Evolutionary conservation across 2,797 vertebrate genomes (phyloP), one percentile per base, ranked within the genome.

Genomic region (Cryptoblepharus egeriae): DNA sequence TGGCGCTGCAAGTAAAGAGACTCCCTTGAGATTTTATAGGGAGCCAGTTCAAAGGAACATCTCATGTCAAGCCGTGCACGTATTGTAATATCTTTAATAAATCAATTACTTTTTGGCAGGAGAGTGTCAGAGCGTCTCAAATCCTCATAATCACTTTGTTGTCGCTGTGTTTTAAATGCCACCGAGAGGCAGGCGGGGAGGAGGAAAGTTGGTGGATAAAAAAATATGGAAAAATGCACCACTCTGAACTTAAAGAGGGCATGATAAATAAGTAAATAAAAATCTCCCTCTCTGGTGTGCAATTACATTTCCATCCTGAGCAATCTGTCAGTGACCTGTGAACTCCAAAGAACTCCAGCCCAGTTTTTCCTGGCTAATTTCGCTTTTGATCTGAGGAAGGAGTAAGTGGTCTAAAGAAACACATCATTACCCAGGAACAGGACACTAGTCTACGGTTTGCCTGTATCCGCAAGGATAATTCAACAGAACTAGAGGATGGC

Each of bases 41-140:
- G 6, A 92, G 87, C 32, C 15, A 93, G 92, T 95, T 95, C 94
- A 95, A 95, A 95, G 92, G 88, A 90, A 93, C 85, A 92, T 90
- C 94, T 95, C 71, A 90, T 84, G 80, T 92, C 93, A 93, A 94
- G 88, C 93, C 92, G 89, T 91, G 93, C 91, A 93, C 75, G 90
- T 45, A 93, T 94, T 94, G 93, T 93, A 94, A 95, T 91, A 93
- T 93, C 92, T 94, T 94, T 95, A 96, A 96, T 95, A 96, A 95
- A 96, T 96, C 95, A 96, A 96, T 96, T 95, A 96, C 92, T 94
- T 88, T 93, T 94, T 94, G 95, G 94, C 95, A 95, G 94, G 87
- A 89, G 95, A 96, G 92, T 93, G 94, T 93, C 93, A 88, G 80
- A 82, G 91, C 90, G 93, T 93, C 94, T 95, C 93, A 94, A 94